phyloP scores from a whole-genome alignment of 1,140 invertebrate species.

The Hycleus cichorii region DNA sequence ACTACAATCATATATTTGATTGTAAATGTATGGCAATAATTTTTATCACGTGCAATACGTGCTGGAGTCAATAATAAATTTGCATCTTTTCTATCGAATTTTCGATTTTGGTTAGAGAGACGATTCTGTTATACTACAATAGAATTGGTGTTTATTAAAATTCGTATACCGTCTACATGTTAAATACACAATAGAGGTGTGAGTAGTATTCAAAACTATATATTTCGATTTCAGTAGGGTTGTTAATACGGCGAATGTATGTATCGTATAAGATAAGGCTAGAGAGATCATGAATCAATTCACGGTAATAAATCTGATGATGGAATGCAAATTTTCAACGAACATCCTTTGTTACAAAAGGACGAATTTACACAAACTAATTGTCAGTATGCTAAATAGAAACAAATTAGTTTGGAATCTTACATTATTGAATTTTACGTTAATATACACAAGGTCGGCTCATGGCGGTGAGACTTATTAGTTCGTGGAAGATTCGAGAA shows the following conservation, averaged over 20 bases:
- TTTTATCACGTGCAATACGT: background rate
- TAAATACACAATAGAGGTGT: constrained; percentile 2
- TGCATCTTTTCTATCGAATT: background rate
- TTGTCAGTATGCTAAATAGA: background rate
- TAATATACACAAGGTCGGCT: too few relatives aligned
- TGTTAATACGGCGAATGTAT: too few relatives aligned
- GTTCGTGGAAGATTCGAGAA: too few relatives aligned
- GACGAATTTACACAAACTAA: background rate
- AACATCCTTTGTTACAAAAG: too few relatives aligned
- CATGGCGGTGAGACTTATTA: too few relatives aligned
- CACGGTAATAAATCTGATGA: background rate
- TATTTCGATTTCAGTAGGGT: too few relatives aligned
- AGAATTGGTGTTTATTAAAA: background rate
- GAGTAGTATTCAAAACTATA: background rate
- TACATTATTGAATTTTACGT: too few relatives aligned
- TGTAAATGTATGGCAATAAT: too few relatives aligned
- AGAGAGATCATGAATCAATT: constrained; percentile 4
- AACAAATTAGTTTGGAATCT: background rate
- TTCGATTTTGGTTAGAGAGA: background rate
- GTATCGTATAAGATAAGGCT: too few relatives aligned
- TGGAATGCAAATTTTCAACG: constrained; percentile 5
- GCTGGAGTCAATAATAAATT: background rate
- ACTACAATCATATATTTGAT: too few relatives aligned
- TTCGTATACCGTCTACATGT: background rate
- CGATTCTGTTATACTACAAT: background rate